A percentile compares a stretch with the other conserved stretches of the same genome.
phyloP scores from a whole-genome alignment of 2,797 vertebrate species.

The Cetoscarus ocellatus region DNA sequence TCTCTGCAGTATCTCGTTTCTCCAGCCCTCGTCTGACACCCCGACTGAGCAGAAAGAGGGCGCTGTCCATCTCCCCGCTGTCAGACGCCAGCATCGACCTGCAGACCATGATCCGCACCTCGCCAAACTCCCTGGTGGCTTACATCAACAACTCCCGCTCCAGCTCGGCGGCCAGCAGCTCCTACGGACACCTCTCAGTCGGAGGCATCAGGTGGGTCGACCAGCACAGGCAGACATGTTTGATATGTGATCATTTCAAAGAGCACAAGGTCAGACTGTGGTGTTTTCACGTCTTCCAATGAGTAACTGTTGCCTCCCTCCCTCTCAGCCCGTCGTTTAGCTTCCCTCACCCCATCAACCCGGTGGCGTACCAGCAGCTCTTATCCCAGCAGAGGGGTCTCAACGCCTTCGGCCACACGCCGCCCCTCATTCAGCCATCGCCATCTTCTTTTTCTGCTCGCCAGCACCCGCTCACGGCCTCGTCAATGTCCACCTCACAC shows the following conservation, averaged over 20 bases:
- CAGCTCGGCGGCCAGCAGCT: slow-evolving; percentile 97
- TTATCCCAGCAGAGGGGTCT: slow-evolving; percentile 93
- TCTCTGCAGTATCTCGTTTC: slow-evolving; percentile 91
- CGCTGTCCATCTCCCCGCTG: slow-evolving; percentile 95
- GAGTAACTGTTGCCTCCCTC: neutral
- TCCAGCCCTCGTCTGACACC: slow-evolving; percentile 95
- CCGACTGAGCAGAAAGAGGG: slow-evolving; percentile 94
- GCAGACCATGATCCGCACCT: slow-evolving; percentile 99
- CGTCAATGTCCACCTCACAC: slow-evolving; percentile 81
- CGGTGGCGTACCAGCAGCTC: slow-evolving; percentile 96
- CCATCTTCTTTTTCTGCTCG: slow-evolving; percentile 87
- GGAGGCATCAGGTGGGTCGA: slow-evolving; percentile 82
- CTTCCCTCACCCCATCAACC: slow-evolving; percentile 96
- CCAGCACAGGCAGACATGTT: neutral
- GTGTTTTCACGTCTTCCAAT: too few relatives aligned
- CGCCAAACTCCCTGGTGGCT: slow-evolving; percentile 96
- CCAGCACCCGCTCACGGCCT: slow-evolving; percentile 86
- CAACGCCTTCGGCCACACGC: slow-evolving; percentile 93
- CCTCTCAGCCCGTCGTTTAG: slow-evolving; percentile 91
- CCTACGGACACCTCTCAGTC: slow-evolving; percentile 96
- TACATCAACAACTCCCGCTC: slow-evolving; percentile 99
- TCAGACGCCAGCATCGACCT: slow-evolving; percentile 98
- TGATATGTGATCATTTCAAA: neutral
- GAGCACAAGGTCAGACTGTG: too few relatives aligned
- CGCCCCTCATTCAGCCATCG: slow-evolving; percentile 91